A percentile compares a stretch with the other conserved stretches of the same genome.
phyloP scores from a whole-genome alignment of 2,888 invertebrate genomes.

The Linnaemya vulpina region DNA sequence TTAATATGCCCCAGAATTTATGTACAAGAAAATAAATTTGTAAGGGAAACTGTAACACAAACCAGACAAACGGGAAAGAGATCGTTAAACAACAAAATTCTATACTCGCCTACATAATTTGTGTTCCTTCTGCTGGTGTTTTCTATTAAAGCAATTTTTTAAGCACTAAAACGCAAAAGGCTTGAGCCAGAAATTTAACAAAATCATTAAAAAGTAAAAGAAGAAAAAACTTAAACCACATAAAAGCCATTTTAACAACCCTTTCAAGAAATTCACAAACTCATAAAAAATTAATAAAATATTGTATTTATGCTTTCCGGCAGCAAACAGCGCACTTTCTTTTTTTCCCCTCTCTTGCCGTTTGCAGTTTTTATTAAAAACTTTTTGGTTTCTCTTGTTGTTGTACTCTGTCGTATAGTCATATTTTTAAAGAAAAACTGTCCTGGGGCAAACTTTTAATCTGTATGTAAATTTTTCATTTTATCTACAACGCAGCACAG shows the following conservation, averaged over 20 bases:
- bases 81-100: too few relatives aligned
- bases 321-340: too few relatives aligned
- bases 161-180: neutral
- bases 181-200: neutral
- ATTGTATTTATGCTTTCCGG: too few relatives aligned
- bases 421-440: constrained; percentile 49
- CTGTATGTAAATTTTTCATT: constrained; percentile 68
- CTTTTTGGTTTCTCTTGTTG: neutral
- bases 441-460: constrained; percentile 61
- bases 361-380: constrained; percentile 6
- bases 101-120: too few relatives aligned
- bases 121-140: neutral
- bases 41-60: too few relatives aligned
- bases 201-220: neutral
- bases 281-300: constrained; percentile 23
- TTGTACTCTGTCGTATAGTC: neutral
- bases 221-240: neutral
- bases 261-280: constrained; percentile 12
- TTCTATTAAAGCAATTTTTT: neutral
- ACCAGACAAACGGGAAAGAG: too few relatives aligned
- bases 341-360: neutral
- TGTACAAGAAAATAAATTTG: too few relatives aligned
- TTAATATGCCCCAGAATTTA: too few relatives aligned
- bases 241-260: neutral
- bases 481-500: constrained; percentile 50